Percentiles rank a stretch among this genome's conserved stretches.
These are phyloP conservation scores for Phataginus tricuspis DNA, from an alignment of 2,797 vertebrate species.

Conservation along the genomic window DNA sequence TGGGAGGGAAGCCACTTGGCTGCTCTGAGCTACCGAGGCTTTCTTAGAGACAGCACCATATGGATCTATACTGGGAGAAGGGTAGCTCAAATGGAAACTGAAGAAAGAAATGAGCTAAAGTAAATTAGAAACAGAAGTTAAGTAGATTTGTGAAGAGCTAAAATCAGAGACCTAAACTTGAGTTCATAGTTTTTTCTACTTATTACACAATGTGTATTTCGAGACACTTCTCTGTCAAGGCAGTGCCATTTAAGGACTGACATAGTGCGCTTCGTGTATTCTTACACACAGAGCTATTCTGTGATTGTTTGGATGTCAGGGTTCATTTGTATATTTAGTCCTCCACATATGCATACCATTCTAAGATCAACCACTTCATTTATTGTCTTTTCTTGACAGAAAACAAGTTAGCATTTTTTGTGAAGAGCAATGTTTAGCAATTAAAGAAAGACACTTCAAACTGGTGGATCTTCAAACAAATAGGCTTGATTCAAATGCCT, in stretches of 20 bases:
- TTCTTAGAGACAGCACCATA: slow-evolving; percentile 64
- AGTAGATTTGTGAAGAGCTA: slow-evolving; percentile 79
- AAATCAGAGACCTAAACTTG: slow-evolving; percentile 71
- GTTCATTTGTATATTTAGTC: not conserved
- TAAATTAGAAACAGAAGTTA: slow-evolving; percentile 82
- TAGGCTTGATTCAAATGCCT: not conserved
- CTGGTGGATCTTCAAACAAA: not conserved
- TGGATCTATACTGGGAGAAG: slow-evolving; percentile 56
- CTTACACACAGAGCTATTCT: not conserved
- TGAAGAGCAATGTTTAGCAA: not conserved
- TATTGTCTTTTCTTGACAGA: not conserved
- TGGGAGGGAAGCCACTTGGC: slow-evolving; percentile 63
- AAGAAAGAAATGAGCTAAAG: slow-evolving; percentile 66
- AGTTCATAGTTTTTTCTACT: slow-evolving; percentile 76
- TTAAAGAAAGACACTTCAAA: not conserved
- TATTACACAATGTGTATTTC: slow-evolving; percentile 74
- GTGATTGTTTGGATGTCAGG: not conserved
- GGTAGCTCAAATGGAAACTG: not conserved
- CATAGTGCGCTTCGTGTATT: slow-evolving; percentile 51
- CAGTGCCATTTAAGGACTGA: slow-evolving; percentile 70
- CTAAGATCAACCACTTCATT: not conserved
- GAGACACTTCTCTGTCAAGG: slow-evolving; percentile 71
- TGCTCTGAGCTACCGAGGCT: not conserved
- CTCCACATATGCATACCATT: not conserved
- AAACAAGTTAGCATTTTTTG: not conserved